Conservation (phyloP, 2,113 vertebrate genomes). For the Gavialis gangeticus region DNA sequence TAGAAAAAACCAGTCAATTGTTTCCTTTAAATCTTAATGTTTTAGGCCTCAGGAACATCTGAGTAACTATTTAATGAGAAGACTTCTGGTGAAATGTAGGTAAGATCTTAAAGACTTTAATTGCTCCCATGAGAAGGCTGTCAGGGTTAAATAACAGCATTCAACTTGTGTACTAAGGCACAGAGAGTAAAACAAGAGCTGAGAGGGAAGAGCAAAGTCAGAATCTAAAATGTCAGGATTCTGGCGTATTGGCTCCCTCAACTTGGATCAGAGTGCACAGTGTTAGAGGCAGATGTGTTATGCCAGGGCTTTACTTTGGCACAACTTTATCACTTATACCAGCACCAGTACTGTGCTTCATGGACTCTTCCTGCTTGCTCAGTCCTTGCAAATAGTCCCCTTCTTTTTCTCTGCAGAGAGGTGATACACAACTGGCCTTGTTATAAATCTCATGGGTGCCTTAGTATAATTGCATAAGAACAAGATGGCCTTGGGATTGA, state of each 20-base stretch:
- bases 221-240: background rate
- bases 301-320: background rate
- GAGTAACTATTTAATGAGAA: conserved; percentile 71
- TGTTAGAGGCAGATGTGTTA: background rate
- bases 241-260: background rate
- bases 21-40: conserved; percentile 67
- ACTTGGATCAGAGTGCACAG: background rate
- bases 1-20: conserved; percentile 52
- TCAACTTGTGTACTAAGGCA: conserved; percentile 33
- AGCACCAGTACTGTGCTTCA: background rate
- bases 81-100: conserved; percentile 58
- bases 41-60: conserved; percentile 68
- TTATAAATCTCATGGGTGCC: background rate
- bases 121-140: conserved; percentile 66
- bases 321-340: background rate
- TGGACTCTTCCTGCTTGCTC: background rate
- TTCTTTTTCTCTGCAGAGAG: background rate
- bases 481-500: background rate
- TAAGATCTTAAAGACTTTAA: conserved; percentile 70
- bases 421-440: background rate
- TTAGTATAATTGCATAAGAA: background rate
- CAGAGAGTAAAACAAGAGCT: conserved; percentile 35
- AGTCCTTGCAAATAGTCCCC: background rate
- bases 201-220: conserved; percentile 14
- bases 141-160: conserved; percentile 57